These are phyloP conservation scores for Hyles lineata DNA, from an alignment of 2,888 invertebrate genomes.

Conservation along the genomic window DNA sequence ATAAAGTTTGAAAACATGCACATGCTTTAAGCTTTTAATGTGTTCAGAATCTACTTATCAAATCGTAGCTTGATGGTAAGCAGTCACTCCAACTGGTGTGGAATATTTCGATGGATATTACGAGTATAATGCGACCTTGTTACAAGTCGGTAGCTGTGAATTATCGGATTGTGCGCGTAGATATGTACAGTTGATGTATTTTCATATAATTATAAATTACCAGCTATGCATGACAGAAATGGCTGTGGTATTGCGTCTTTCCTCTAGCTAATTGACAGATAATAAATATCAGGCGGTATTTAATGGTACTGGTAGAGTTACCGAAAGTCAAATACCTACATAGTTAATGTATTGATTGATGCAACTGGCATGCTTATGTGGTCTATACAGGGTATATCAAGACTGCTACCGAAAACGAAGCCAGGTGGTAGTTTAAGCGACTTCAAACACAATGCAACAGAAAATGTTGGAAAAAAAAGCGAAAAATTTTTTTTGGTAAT, in stretches of 20 bases:
- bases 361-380: no score
- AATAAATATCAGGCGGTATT: not conserved
- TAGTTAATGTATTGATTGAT: not conserved
- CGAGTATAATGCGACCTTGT: conserved; percentile 22
- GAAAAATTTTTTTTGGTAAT: no score
- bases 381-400: no score
- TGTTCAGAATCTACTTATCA: not conserved
- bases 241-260: not conserved
- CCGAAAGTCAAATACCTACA: not conserved
- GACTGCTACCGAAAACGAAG: no score
- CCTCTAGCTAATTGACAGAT: not conserved
- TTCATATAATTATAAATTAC: not conserved
- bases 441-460: no score
- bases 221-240: not conserved
- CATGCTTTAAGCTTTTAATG: not conserved
- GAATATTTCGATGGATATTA: conserved; percentile 26
- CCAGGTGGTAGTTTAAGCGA: no score
- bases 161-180: not conserved
- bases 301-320: not conserved
- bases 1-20: not conserved
- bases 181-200: conserved; percentile 1
- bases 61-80: not conserved
- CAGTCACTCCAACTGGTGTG: conserved; percentile 1
- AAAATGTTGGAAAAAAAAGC: no score
- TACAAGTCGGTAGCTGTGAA: not conserved